Evolutionary conservation across 2,888 invertebrate species (phyloP), one percentile per base, ranked within the genome.

Genomic region (Watsonalla cultraria): DNA sequence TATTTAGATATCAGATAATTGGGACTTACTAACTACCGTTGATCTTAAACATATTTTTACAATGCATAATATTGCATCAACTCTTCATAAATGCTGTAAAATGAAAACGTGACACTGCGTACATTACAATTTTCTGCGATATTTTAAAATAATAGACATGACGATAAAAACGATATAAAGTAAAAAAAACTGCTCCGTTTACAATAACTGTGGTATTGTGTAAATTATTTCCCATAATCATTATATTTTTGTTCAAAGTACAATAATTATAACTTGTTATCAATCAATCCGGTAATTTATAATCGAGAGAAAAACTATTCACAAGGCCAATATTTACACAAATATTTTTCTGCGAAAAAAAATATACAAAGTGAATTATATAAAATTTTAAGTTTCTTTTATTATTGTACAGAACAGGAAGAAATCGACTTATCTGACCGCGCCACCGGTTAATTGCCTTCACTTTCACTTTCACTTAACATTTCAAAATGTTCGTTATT

Each of bases 41-140:
- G 65, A 63, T 65, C 64, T 68, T 66, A 67, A 14, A 58, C 15
- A 65, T 62, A 66, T 61, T 60, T 60, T 60, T 54, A 58, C 53
- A 63, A 55, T 58, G 60, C 48, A 55, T 54, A 51, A 54, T 49
- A 58, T 54, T 58, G 58, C 47, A 63, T 61, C 58, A 56, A 42
- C 33, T 52, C 37, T 51, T 52, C 39, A 52, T 62, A 66, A 68
- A 66, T 64, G 64, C 65, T 61, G 57, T 62, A 59, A 61, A 49
- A 15, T 48, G 34, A 48, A 47, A n/a, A 33, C 24, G 24, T 24
- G 24, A 24, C 1, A 24, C 24, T 24, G 24, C 24, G 4, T 24
- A 24, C 24, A 24, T 24, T 24, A 24, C 4, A 24, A 24, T 24
- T 1, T 24, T 1, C 24, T 24, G 24, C 24, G n/a, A 24, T 24